Conservation (phyloP, 2,113 vertebrate genomes). For the Sorex araneus region DNA sequence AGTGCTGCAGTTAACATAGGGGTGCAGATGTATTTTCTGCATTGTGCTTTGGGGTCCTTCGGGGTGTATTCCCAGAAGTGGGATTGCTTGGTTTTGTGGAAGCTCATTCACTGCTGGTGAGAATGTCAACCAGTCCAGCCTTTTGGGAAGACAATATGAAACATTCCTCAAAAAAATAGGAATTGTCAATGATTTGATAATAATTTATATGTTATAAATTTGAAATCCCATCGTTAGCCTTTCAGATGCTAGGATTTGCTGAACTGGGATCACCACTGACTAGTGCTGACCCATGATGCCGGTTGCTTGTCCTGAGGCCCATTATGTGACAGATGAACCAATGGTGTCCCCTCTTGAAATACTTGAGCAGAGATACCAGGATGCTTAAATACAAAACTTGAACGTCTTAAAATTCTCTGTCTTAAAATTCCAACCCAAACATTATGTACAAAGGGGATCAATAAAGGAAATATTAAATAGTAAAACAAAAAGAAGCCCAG, state of each 20-base stretch:
- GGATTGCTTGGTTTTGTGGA: too few species aligned
- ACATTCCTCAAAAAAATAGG: too few species aligned
- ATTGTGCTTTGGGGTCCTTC: too few species aligned
- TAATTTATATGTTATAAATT: not conserved
- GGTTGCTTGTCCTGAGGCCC: not conserved
- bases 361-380: not conserved
- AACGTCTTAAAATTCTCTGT: conserved; percentile 34
- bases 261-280: not conserved
- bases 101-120: too few species aligned
- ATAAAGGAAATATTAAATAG: not conserved
- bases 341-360: not conserved
- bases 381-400: not conserved
- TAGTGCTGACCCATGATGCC: rapidly evolving
- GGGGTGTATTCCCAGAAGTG: too few species aligned
- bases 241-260: not conserved
- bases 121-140: too few species aligned
- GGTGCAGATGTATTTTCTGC: too few species aligned
- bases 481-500: not conserved
- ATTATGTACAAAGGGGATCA: not conserved
- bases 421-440: conserved; percentile 22
- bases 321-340: not conserved
- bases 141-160: too few species aligned
- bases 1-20: too few species aligned
- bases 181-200: not conserved
- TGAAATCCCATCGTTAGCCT: not conserved